A percentile compares a stretch with the other conserved stretches of the same genome.
Evolutionary conservation across 2,797 vertebrate species (phyloP).

Genomic region (Bufotes viridis): DNA sequence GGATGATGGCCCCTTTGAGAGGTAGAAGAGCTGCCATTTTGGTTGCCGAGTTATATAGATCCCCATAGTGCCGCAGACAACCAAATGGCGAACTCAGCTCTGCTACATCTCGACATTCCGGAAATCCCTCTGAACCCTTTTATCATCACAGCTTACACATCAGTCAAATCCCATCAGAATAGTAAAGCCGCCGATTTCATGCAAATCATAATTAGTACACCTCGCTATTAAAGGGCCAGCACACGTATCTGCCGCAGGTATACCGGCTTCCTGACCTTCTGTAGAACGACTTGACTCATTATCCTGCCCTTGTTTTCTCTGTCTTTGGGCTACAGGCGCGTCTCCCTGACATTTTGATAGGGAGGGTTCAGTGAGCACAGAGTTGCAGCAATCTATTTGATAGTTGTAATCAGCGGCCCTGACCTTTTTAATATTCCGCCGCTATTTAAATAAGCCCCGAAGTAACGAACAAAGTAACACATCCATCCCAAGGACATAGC

Average conservation of each 20-base stretch:
- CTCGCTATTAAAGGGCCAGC: too few relatives aligned
- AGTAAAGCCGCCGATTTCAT: not conserved
- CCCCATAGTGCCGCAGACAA: not conserved
- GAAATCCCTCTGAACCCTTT: not conserved
- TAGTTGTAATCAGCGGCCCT: slow-evolving; percentile 65
- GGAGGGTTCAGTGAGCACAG: slow-evolving; percentile 52
- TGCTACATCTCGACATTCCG: not conserved
- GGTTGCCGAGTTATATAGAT: not conserved
- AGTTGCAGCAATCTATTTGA: slow-evolving; percentile 26
- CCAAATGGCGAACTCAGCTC: not conserved
- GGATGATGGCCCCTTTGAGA: too few relatives aligned
- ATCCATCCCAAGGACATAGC: not conserved
- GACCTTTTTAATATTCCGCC: slow-evolving; percentile 69
- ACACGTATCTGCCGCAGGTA: not conserved
- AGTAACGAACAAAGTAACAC: not conserved
- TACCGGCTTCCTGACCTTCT: not conserved
- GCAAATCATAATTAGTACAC: not conserved
- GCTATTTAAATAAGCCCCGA: slow-evolving; percentile 60
- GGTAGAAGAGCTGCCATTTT: not conserved
- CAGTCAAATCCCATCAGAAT: not conserved
- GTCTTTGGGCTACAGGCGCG: slow-evolving; percentile 55
- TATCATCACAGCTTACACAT: too few relatives aligned
- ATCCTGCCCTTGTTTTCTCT: slow-evolving; percentile 39
- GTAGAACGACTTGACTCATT: not conserved
- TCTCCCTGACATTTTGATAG: slow-evolving; percentile 65